A percentile compares a stretch with the other conserved stretches of the same genome.
Conservation (phyloP, 2,888 invertebrate species). For the Papilio protenor region DNA sequence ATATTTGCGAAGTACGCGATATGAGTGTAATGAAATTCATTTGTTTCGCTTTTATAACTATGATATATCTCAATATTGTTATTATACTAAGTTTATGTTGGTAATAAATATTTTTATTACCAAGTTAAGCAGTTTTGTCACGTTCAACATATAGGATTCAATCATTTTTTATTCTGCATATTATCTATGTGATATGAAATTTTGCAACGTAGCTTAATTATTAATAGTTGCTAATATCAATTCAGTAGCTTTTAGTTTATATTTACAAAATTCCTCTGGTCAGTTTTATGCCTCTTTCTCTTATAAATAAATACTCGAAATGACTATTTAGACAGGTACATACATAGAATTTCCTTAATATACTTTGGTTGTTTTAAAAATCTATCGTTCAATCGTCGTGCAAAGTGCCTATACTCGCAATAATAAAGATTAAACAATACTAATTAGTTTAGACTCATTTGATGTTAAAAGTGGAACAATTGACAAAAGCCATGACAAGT, state of each 20-base stretch:
- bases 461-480: conserved; percentile 22
- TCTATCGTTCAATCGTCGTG: not conserved
- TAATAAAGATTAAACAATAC: not conserved
- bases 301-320: too few relatives aligned
- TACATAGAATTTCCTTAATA: not conserved
- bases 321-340: too few relatives aligned
- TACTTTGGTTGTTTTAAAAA: not conserved
- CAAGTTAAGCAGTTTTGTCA: not conserved
- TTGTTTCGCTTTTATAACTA: conserved; percentile 14
- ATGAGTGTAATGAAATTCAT: not conserved
- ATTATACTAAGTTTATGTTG: not conserved
- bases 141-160: not conserved
- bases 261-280: too few relatives aligned
- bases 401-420: not conserved
- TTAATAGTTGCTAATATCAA: not conserved
- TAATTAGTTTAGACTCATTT: not conserved
- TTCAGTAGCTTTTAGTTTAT: too few relatives aligned
- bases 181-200: not conserved
- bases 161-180: not conserved
- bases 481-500: conserved; percentile 16
- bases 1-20: conserved; percentile 1
- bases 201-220: not conserved
- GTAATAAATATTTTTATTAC: not conserved
- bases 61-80: not conserved
- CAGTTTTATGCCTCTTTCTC: too few relatives aligned